Evolutionary conservation across 2,113 vertebrate genomes (phyloP), one percentile per base, ranked within the genome.

Genomic region (Microcebus griseorufus): DNA sequence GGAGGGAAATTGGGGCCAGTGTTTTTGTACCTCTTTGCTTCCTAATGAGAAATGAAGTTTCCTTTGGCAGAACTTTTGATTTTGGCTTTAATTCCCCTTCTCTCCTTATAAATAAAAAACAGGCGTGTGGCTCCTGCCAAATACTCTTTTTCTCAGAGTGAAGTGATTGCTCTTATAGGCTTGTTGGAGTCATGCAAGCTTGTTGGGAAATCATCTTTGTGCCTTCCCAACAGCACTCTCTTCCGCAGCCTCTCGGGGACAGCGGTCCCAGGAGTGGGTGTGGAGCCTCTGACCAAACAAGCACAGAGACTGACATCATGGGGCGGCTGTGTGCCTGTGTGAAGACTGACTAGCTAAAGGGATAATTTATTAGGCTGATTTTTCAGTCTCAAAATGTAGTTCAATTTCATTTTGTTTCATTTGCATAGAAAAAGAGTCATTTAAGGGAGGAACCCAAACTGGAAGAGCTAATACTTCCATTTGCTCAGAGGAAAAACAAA

Each of bases 391-490:
- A 92, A 90, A 87, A 34, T 80, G 14, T 67, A 67, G 73, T 65
- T 95, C 17, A 88, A 16, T 96, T 97, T 98, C 39, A 72, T 64
- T 79, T 98, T 55, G 45, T 67, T 95, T 80, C 80, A 73, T 80
- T 94, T 88, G 62, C 48, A 32, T 2, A 91, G 65, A 79, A 96
- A 70, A 14, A 48, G 37, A 53, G 34, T 34, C 90, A 29, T 62
- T 90, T 58, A 60, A 34, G 51, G 75, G 27, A 65, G 7, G 70
- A 92, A 96, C 13, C 16, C 83, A 14, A 73, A 91, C 64, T 94
- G 34, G 75, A 95, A 53, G 73, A 87, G 58, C 64, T 42, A 11
- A 22, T 73, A 18, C 91, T 96, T 48, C 55, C 0, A 88, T 82
- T 96, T 96, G n/a, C n/a, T 37, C 73, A 62, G 16, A 85, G 76